Conservation (phyloP, 2,113 vertebrate genomes). For the Alethe diademata region DNA sequence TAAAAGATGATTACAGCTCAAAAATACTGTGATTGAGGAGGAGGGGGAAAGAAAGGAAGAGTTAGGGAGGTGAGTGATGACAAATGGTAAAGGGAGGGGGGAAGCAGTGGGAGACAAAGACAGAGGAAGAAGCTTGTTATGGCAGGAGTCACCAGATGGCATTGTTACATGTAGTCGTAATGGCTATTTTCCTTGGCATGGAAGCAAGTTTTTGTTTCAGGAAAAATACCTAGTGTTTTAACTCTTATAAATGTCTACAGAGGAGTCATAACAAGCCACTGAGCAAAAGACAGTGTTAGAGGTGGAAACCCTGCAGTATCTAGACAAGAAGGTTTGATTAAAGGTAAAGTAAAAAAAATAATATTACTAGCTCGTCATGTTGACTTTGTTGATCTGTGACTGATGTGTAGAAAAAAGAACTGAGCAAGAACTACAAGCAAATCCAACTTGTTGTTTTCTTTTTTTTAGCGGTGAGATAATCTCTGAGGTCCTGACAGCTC, state of each 20-base stretch:
- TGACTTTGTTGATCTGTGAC: neutral
- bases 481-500: neutral
- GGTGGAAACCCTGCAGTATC: neutral
- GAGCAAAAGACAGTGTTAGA: neutral
- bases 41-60: neutral
- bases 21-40: neutral
- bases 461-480: neutral
- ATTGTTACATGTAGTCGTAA: neutral
- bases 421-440: neutral
- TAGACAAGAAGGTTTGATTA: neutral
- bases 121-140: neutral
- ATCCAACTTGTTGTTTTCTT: neutral
- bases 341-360: neutral
- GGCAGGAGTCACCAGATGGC: slow-evolving; percentile 24
- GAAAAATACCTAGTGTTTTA: neutral
- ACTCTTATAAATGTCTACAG: neutral
- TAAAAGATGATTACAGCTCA: neutral
- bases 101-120: neutral
- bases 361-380: neutral
- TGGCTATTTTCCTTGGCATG: slow-evolving; percentile 36
- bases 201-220: neutral
- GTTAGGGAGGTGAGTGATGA: neutral
- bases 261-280: neutral
- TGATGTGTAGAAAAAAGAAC: neutral
- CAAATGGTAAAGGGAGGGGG: neutral